A percentile compares a stretch with the other conserved stretches of the same genome.
phyloP scores from a whole-genome alignment of 2,797 vertebrate genomes.

The Anableps anableps region DNA sequence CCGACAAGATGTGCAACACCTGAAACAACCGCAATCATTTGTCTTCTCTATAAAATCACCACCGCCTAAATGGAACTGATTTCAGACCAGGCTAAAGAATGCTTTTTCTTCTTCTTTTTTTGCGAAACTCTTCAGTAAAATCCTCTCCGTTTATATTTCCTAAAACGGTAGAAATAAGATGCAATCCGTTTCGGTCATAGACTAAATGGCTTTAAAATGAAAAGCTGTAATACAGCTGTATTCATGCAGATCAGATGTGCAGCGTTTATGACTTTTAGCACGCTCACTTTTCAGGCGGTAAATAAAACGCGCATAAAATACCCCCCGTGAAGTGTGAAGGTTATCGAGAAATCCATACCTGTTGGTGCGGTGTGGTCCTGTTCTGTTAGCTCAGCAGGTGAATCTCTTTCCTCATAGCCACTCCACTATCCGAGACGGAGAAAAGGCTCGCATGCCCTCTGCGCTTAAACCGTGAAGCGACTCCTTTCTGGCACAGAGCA shows the following conservation, averaged over 20 bases:
- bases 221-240: neutral
- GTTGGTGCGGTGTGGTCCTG: constrained; percentile 78
- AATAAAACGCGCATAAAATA: neutral
- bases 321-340: neutral
- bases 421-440: constrained; percentile 68
- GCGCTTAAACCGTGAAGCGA: constrained; percentile 49
- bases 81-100: constrained; percentile 5
- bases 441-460: constrained; percentile 70
- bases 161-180: constrained; percentile 20
- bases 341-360: constrained; percentile 68
- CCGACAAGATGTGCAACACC: constrained; percentile 50
- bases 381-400: constrained; percentile 73
- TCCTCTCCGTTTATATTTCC: constrained; percentile 6
- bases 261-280: constrained; percentile 26
- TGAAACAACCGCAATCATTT: constrained; percentile 72
- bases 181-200: constrained; percentile 21
- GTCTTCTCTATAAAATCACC: constrained; percentile 60
- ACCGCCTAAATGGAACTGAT: constrained; percentile 27
- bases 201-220: constrained; percentile 29
- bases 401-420: constrained; percentile 76
- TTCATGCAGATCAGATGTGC: constrained; percentile 8
- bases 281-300: constrained; percentile 25
- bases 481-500: constrained; percentile 50
- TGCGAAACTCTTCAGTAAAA: constrained; percentile 30
- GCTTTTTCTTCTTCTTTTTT: constrained; percentile 10